Evolutionary conservation across 2,888 invertebrate genomes (phyloP).

Genomic region (Epirrita christyi): DNA sequence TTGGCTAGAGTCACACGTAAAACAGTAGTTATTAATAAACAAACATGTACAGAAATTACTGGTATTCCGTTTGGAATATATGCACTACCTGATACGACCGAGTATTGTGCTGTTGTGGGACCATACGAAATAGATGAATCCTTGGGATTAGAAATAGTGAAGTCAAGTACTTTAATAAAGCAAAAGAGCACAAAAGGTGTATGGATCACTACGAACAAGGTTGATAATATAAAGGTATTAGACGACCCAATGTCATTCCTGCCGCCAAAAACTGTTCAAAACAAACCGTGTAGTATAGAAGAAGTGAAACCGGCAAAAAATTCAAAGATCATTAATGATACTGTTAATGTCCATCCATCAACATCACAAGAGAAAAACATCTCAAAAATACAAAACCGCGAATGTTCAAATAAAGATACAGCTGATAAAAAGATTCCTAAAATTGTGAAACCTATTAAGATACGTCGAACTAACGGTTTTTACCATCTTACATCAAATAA

Average conservation of each 20-base stretch:
- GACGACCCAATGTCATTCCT: constrained; percentile 71
- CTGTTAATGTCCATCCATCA: constrained; percentile 3
- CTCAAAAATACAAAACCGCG: background rate
- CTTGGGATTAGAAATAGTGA: constrained; percentile 73
- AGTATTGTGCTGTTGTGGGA: constrained; percentile 71
- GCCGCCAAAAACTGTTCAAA: constrained; percentile 38
- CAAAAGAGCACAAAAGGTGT: constrained; percentile 62
- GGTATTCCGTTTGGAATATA: constrained; percentile 72
- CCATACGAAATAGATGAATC: constrained; percentile 71
- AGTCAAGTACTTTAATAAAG: constrained; percentile 44
- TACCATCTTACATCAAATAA: constrained; percentile 57
- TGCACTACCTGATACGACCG: constrained; percentile 64
- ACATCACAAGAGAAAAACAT: constrained; percentile 1
- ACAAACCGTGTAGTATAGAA: constrained; percentile 9
- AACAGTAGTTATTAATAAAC: constrained; percentile 74
- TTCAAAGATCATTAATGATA: background rate
- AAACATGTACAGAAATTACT: constrained; percentile 52
- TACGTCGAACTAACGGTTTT: constrained; percentile 64
- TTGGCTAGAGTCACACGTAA: constrained; percentile 73
- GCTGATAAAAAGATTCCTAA: constrained; percentile 25
- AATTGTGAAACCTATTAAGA: constrained; percentile 68
- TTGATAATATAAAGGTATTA: constrained; percentile 68
- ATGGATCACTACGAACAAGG: constrained; percentile 72
- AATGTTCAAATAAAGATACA: constrained; percentile 4
- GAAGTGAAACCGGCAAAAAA: background rate